Conservation (phyloP, 2,113 vertebrate genomes). For the Archocentrus centrarchus region DNA sequence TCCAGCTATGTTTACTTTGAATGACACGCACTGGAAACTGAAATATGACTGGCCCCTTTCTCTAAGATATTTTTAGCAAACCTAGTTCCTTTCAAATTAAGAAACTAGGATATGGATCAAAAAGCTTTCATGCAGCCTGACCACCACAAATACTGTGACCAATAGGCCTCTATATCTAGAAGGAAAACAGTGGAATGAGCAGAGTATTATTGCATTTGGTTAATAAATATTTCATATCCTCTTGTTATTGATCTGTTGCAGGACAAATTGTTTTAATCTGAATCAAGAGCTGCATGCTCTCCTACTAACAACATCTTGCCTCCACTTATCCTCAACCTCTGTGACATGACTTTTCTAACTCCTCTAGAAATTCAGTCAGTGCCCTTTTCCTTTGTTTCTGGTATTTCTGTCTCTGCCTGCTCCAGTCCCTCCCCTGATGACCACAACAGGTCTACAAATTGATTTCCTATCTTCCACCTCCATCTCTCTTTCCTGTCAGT, state of each 20-base stretch:
- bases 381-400: constrained; percentile 15
- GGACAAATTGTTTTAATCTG: background rate
- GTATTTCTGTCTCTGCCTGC: constrained; percentile 26
- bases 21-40: constrained; percentile 47
- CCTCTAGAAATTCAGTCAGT: constrained; percentile 17
- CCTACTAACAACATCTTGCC: background rate
- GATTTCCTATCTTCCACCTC: constrained; percentile 53
- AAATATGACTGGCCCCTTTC: constrained; percentile 53
- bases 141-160: background rate
- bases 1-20: constrained; percentile 68
- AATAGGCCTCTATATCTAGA: background rate
- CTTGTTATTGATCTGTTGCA: background rate
- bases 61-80: constrained; percentile 66
- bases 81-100: constrained; percentile 41
- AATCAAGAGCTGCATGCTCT: background rate
- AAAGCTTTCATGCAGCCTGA: background rate
- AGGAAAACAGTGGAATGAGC: background rate
- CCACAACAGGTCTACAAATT: constrained; percentile 60
- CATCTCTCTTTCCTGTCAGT: constrained; percentile 63
- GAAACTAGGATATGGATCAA: constrained; percentile 44
- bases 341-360: constrained; percentile 2
- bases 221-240: constrained; percentile 36
- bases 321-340: background rate
- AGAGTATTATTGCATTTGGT: constrained; percentile 21
- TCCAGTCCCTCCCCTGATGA: constrained; percentile 19